A percentile compares a stretch with the other conserved stretches of the same genome.
Conservation (phyloP, 2,888 invertebrate genomes). For the Thelaira solivaga region DNA sequence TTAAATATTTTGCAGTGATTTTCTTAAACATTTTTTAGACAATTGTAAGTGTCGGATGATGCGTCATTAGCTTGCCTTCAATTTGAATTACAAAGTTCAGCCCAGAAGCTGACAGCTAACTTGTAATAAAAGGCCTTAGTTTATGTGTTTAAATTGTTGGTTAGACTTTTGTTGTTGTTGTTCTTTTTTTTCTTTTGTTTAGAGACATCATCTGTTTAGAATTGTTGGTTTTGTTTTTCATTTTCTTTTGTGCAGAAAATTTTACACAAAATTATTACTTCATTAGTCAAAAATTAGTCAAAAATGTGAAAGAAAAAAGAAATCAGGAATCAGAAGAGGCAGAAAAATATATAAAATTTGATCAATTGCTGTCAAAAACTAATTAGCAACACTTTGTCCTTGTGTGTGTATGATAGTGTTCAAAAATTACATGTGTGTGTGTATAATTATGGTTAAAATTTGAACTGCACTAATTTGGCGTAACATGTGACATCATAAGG, state of each 20-base stretch:
- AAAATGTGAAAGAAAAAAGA: background rate
- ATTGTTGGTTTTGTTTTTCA: background rate
- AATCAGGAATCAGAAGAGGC: conserved; percentile 19
- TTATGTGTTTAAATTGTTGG: no score
- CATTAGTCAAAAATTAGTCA: conserved; percentile 58
- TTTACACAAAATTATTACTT: conserved; percentile 60
- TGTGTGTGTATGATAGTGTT: no score
- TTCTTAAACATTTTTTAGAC: no score
- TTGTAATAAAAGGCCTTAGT: no score
- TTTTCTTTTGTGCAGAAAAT: conserved; percentile 45
- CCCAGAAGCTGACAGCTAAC: no score
- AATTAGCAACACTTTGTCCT: conserved; percentile 58
- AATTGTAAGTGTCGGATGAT: no score
- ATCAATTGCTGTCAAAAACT: conserved; percentile 63
- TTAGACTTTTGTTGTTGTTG: no score
- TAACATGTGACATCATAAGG: conserved; percentile 66
- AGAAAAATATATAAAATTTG: conserved; percentile 32
- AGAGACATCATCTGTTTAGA: conserved; percentile 5
- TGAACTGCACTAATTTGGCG: conserved; percentile 72
- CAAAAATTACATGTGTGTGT: background rate
- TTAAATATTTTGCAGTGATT: no score
- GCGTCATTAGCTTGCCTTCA: no score
- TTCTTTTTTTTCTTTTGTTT: background rate
- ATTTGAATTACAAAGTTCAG: no score
- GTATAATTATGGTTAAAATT: conserved; percentile 51